Base-by-base conservation (phyloP, 2,888 invertebrate genomes). In the Atethmia centrago region DNA sequence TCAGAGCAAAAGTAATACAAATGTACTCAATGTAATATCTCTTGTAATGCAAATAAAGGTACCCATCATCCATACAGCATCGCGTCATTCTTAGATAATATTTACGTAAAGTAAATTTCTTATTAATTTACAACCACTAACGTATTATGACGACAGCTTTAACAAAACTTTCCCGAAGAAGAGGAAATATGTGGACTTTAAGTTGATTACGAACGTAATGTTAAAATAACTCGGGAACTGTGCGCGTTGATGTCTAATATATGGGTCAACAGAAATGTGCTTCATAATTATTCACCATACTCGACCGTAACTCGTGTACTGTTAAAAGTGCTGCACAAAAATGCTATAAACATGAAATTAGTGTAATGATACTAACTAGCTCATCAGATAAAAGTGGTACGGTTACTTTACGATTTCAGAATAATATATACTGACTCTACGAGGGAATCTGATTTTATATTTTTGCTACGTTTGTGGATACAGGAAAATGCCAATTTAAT, bases 241-340 rank as follows among this genome's bases (percentile, higher is more conserved):
- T 85, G 91, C 95, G 93, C 95, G 95, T 95, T 95, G 94, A 95
- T 92, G 94, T 95, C 94, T 95, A 91, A 90, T 89, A 91, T 92
- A 94, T 92, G 89, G 91, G 89, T 86, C 90, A 88, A 58, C 71
- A 51, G 51, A 69, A 70, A 78, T 64, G 67, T 73, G 31, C 61
- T 71, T 71, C 73, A 73, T 61, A 70, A 67, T 58, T 56, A 74
- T 77, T 40, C 47, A 53, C 61, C 61, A 56, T 65, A 59, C 36
- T 31, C 67, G 45, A 25, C 63, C n/a, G 58, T 74, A 51, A 70
- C 51, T 45, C 42, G 25, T 65, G 61, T 71, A 79, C 78, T 75
- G 65, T 74, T 78, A 77, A 73, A 74, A 61, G 31, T 74, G 28
- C 42, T 70, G 14, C 55, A 73, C 55, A 64, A 74, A 81, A 74